Conservation (phyloP, 2,888 invertebrate species). For the Linhomoeus sp. region DNA sequence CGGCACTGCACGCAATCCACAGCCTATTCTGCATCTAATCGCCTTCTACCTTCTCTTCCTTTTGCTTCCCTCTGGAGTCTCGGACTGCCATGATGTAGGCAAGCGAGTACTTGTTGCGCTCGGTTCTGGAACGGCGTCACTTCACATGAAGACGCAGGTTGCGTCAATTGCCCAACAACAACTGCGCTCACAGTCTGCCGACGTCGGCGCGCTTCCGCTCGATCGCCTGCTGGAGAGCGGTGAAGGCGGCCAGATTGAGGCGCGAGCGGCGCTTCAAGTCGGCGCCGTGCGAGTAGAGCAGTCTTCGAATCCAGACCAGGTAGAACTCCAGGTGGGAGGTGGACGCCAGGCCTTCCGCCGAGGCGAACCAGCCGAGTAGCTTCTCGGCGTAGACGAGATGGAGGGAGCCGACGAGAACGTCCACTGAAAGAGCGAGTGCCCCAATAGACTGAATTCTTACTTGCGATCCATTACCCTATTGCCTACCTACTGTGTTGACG, state of each 20-base stretch:
- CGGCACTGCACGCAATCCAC: too few relatives aligned
- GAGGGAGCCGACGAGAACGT: slow-evolving; percentile 47
- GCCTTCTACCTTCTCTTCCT: too few relatives aligned
- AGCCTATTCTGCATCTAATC: too few relatives aligned
- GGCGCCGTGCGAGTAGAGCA: slow-evolving; percentile 29
- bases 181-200: slow-evolving; percentile 52
- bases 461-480: too few relatives aligned
- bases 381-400: slow-evolving; percentile 54
- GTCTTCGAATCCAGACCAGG: slow-evolving; percentile 32
- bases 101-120: slow-evolving; percentile 67
- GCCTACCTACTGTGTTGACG: too few relatives aligned
- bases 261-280: slow-evolving; percentile 35
- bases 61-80: too few relatives aligned
- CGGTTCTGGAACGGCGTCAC: slow-evolving; percentile 63
- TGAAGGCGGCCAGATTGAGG: slow-evolving; percentile 43
- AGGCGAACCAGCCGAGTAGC: slow-evolving; percentile 48
- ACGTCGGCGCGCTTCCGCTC: too few relatives aligned
- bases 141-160: too few relatives aligned
- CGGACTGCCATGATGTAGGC: slow-evolving; percentile 37
- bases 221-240: slow-evolving; percentile 58
- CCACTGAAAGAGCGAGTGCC: slow-evolving; percentile 51
- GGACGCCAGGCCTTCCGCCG: slow-evolving; percentile 43
- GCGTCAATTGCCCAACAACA: too few relatives aligned
- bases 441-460: slow-evolving; percentile 1
- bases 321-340: slow-evolving; percentile 73